Conservation (phyloP, 2,113 vertebrate genomes). For the Riparia riparia region DNA sequence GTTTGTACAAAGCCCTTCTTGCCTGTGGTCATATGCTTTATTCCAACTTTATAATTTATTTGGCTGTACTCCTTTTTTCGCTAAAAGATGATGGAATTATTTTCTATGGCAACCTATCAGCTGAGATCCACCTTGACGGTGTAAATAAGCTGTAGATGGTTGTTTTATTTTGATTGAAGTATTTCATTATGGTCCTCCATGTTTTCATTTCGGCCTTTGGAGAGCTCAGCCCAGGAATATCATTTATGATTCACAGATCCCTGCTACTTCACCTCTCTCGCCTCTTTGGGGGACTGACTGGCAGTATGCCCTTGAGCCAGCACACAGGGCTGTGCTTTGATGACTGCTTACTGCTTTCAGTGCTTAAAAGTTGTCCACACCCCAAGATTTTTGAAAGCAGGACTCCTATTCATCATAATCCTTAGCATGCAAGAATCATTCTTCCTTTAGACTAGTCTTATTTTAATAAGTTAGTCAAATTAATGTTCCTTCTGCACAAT, state of each 20-base stretch:
- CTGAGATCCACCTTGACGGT: not conserved
- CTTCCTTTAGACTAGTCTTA: not conserved
- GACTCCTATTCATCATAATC: not conserved
- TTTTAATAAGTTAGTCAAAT: not conserved
- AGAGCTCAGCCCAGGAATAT: not conserved
- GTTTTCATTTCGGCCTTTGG: not conserved
- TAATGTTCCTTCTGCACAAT: not conserved
- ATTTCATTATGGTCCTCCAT: not conserved
- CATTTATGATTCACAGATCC: not conserved
- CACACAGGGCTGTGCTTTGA: not conserved
- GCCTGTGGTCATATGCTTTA: not conserved
- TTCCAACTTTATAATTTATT: not conserved
- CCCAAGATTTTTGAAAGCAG: not conserved
- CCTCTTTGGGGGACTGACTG: not conserved
- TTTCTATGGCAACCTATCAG: not conserved
- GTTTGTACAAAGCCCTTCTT: not conserved
- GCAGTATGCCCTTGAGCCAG: not conserved
- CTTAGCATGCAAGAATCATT: not conserved
- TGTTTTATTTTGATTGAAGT: conserved; percentile 1
- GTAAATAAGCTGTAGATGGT: not conserved
- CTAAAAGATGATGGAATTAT: not conserved
- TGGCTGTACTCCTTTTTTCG: not conserved
- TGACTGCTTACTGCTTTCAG: not conserved
- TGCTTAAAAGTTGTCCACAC: not conserved
- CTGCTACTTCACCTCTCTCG: not conserved